These are phyloP conservation scores for Zelleria hepariella DNA, from an alignment of 2,888 invertebrate species.

Conservation along the genomic window DNA sequence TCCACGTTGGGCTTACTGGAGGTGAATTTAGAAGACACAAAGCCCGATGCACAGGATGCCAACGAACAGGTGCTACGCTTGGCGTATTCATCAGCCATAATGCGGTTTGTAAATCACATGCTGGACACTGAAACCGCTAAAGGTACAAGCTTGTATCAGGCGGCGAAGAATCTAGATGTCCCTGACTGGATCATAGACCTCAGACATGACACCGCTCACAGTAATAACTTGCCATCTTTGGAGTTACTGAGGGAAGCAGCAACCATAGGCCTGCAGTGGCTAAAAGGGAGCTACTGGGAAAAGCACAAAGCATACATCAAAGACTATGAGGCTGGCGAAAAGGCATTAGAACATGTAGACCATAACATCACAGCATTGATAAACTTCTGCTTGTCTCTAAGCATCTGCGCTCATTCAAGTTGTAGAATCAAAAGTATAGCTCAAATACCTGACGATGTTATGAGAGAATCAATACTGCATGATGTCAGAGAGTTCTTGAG, in stretches of 20 bases:
- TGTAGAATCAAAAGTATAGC: conserved; percentile 47
- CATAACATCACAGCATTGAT: conserved; percentile 41
- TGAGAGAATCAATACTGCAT: conserved; percentile 44
- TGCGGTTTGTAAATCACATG: conserved; percentile 77
- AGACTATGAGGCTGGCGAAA: conserved; percentile 47
- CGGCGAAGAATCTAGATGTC: conserved; percentile 76
- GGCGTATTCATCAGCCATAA: conserved; percentile 75
- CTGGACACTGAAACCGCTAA: conserved; percentile 68
- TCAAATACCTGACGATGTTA: conserved; percentile 40
- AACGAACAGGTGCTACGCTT: conserved; percentile 64
- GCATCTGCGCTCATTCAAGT: conserved; percentile 46
- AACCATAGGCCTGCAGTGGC: conserved; percentile 76
- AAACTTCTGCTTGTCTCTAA: conserved; percentile 48
- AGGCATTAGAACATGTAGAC: conserved; percentile 25
- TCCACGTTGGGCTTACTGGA: conserved; percentile 72
- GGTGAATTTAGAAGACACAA: conserved; percentile 53
- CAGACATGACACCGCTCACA: conserved; percentile 84
- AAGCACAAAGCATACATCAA: conserved; percentile 62
- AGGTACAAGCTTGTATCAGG: conserved; percentile 66
- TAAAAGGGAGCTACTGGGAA: conserved; percentile 77
- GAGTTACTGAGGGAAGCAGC: conserved; percentile 75
- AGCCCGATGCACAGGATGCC: conserved; percentile 22
- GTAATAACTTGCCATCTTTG: conserved; percentile 76
- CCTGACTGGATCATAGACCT: conserved; percentile 86
- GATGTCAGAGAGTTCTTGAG: conserved; percentile 49